A percentile compares a stretch with the other conserved stretches of the same genome.
Conservation (phyloP, 2,113 vertebrate genomes). For the Columbina picui region DNA sequence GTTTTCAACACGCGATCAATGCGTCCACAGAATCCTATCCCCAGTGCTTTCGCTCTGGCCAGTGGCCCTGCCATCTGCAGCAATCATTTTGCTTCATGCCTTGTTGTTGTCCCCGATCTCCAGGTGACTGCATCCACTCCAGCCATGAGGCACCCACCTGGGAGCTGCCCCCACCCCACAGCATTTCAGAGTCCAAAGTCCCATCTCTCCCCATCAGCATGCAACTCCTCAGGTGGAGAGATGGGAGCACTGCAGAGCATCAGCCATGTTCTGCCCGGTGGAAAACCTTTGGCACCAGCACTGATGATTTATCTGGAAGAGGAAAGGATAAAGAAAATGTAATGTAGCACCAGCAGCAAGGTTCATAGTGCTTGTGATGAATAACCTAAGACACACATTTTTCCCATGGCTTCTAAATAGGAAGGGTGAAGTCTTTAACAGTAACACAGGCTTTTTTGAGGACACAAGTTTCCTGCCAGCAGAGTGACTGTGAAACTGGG, state of each 20-base stretch:
- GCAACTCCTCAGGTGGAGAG: slow-evolving; percentile 24
- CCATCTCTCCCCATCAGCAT: neutral
- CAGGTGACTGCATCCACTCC: slow-evolving; percentile 12
- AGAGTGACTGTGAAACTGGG: slow-evolving; percentile 14
- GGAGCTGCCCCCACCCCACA: slow-evolving; percentile 13
- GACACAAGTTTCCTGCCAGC: neutral
- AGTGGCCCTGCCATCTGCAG: neutral
- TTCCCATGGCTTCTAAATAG: neutral
- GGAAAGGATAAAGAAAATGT: neutral
- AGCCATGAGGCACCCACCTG: neutral
- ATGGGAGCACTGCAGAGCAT: slow-evolving; percentile 56
- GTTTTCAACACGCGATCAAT: slow-evolving; percentile 41
- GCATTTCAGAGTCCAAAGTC: slow-evolving; percentile 48
- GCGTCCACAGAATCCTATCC: slow-evolving; percentile 62
- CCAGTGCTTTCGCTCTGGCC: slow-evolving; percentile 15
- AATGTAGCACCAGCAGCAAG: neutral
- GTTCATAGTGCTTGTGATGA: neutral
- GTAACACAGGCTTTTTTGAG: slow-evolving; percentile 1
- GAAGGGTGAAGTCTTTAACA: neutral
- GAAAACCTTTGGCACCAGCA: slow-evolving; percentile 65
- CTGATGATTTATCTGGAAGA: slow-evolving; percentile 49
- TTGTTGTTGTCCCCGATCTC: neutral
- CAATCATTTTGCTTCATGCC: neutral
- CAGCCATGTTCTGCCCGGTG: slow-evolving; percentile 27
- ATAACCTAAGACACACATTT: neutral